A percentile compares a stretch with the other conserved stretches of the same genome.
Evolutionary conservation across 1,140 invertebrate species (phyloP).

Genomic region (Archivesica marissinica): DNA sequence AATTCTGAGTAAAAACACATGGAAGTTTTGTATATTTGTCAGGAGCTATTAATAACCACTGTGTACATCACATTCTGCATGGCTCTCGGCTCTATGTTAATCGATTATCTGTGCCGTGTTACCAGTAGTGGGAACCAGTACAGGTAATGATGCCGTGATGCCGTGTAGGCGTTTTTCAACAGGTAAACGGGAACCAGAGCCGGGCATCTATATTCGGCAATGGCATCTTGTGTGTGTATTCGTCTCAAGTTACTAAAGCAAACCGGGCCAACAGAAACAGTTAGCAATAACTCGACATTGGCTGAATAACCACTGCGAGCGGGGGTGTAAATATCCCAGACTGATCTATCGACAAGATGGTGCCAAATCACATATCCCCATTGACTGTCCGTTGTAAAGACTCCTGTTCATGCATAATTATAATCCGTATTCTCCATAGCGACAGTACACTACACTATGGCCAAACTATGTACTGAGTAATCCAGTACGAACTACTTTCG

Average conservation of each 20-base stretch:
- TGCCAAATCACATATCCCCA: slow-evolving; percentile 20
- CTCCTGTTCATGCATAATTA: neutral
- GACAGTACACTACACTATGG: no score
- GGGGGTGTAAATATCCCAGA: slow-evolving; percentile 15
- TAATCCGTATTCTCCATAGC: slow-evolving; percentile 25
- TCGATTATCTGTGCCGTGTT: slow-evolving; percentile 35
- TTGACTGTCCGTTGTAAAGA: slow-evolving; percentile 18
- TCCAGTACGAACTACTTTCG: no score
- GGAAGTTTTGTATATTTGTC: slow-evolving; percentile 22
- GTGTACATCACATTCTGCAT: slow-evolving; percentile 34
- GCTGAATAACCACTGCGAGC: slow-evolving; percentile 39
- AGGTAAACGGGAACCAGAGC: slow-evolving; percentile 57
- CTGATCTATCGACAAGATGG: slow-evolving; percentile 15
- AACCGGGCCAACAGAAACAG: slow-evolving; percentile 64
- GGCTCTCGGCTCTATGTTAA: slow-evolving; percentile 25
- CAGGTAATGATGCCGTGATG: neutral
- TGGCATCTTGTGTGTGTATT: slow-evolving; percentile 53
- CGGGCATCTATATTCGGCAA: slow-evolving; percentile 63
- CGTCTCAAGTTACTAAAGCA: slow-evolving; percentile 60
- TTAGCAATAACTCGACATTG: slow-evolving; percentile 33
- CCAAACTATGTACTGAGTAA: no score
- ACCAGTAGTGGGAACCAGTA: slow-evolving; percentile 31
- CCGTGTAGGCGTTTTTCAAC: slow-evolving; percentile 13
- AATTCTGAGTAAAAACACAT: slow-evolving; percentile 45
- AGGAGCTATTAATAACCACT: slow-evolving; percentile 45